Percentiles rank a stretch among this genome's conserved stretches.
These are phyloP conservation scores for Polydrusus tereticollis DNA, from an alignment of 2,888 invertebrate species.

Conservation along the genomic window DNA sequence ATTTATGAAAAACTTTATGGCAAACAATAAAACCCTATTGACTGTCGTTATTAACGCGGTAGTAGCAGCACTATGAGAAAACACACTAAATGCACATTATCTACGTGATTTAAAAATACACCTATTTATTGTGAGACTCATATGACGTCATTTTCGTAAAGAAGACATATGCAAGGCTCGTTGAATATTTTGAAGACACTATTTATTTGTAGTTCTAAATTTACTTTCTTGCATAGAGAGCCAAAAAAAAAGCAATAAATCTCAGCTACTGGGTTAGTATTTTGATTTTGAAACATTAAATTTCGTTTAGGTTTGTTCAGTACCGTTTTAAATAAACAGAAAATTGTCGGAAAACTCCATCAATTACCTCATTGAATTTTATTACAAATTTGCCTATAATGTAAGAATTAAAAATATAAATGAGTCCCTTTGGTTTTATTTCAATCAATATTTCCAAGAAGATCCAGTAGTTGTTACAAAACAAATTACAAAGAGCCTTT, in stretches of 20 bases:
- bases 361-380: not conserved
- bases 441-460: too few species aligned
- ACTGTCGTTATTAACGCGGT: slow-evolving; percentile 11
- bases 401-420: too few species aligned
- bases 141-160: not conserved
- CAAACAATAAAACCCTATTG: slow-evolving; percentile 32
- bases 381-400: not conserved
- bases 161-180: not conserved
- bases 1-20: slow-evolving; percentile 28
- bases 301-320: not conserved
- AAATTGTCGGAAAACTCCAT: not conserved
- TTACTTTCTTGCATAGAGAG: not conserved
- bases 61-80: not conserved
- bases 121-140: too few species aligned
- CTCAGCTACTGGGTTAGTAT: not conserved
- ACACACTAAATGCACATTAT: not conserved
- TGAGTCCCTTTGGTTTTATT: too few species aligned
- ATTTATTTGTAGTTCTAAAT: slow-evolving; percentile 17
- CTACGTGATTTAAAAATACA: not conserved
- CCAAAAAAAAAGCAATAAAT: slow-evolving; percentile 7
- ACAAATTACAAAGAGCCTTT: too few species aligned
- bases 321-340: slow-evolving; percentile 2
- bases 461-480: too few species aligned
- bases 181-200: not conserved
- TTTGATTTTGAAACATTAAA: not conserved